These are phyloP conservation scores for Carollia perspicillata DNA, from an alignment of 2,113 vertebrate genomes.

Conservation along the genomic window DNA sequence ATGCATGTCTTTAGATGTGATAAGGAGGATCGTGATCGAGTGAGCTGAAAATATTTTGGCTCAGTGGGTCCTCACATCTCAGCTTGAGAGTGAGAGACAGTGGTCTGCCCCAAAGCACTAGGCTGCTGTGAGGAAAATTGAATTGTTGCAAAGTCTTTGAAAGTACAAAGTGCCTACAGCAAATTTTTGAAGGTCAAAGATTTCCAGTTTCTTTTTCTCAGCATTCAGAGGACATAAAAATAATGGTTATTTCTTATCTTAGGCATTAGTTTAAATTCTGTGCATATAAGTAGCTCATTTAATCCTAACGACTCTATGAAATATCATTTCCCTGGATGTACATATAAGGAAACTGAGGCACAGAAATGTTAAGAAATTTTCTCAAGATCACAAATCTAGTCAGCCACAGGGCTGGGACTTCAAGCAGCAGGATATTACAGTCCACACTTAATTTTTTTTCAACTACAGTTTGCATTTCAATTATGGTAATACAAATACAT, in stretches of 20 bases:
- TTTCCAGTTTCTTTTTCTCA: slow-evolving; percentile 11
- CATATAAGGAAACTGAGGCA: background rate
- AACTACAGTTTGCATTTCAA: background rate
- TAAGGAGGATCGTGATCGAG: background rate
- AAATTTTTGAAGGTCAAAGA: slow-evolving; percentile 42
- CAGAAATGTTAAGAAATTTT: background rate
- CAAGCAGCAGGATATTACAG: background rate
- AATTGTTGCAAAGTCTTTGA: slow-evolving; percentile 29
- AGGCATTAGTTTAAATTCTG: background rate
- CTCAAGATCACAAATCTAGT: background rate
- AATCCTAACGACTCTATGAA: background rate
- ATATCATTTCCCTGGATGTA: background rate
- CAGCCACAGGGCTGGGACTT: background rate
- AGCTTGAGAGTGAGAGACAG: background rate
- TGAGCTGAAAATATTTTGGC: background rate
- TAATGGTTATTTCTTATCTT: background rate
- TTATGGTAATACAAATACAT: background rate
- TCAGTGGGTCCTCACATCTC: background rate
- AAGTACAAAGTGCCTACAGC: slow-evolving; percentile 9
- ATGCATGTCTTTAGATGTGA: background rate
- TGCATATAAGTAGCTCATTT: background rate
- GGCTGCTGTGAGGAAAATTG: slow-evolving; percentile 31
- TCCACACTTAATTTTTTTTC: no score
- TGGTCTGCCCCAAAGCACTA: background rate
- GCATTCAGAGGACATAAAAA: background rate